phyloP scores from a whole-genome alignment of 2,113 vertebrate species.

The Boleophthalmus pectinirostris region DNA sequence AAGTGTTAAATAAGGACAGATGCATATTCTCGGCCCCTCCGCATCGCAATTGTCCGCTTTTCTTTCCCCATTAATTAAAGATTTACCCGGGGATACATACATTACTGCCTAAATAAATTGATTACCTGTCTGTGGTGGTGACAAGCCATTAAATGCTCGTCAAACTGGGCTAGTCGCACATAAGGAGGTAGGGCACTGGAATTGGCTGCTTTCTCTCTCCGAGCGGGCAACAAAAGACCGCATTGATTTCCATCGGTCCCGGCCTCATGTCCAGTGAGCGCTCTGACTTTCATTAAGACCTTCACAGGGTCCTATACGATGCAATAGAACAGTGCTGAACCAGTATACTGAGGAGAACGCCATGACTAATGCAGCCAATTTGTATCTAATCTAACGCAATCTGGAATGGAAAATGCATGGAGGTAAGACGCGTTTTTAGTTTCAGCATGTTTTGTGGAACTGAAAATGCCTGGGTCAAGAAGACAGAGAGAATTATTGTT shows the following conservation, averaged over 20 bases:
- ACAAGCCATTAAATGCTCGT: constrained; percentile 71
- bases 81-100: constrained; percentile 75
- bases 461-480: neutral
- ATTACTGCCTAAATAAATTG: constrained; percentile 77
- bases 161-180: constrained; percentile 59
- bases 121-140: constrained; percentile 63
- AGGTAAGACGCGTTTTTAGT: neutral
- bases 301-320: constrained; percentile 49
- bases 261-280: constrained; percentile 55
- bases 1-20: constrained; percentile 51
- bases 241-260: constrained; percentile 75
- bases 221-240: constrained; percentile 57
- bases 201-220: constrained; percentile 55
- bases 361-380: neutral
- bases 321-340: constrained; percentile 14
- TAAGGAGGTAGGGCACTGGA: constrained; percentile 52
- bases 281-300: constrained; percentile 55
- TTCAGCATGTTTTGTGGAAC: neutral
- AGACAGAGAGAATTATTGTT: neutral
- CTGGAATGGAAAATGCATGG: neutral
- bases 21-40: constrained; percentile 33
- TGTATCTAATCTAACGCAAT: constrained; percentile 3
- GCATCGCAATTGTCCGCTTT: constrained; percentile 40
- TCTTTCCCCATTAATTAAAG: constrained; percentile 70
- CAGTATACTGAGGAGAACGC: neutral